These are phyloP conservation scores for Dexiosoma caninum DNA, from an alignment of 2,888 invertebrate genomes.

Conservation along the genomic window DNA sequence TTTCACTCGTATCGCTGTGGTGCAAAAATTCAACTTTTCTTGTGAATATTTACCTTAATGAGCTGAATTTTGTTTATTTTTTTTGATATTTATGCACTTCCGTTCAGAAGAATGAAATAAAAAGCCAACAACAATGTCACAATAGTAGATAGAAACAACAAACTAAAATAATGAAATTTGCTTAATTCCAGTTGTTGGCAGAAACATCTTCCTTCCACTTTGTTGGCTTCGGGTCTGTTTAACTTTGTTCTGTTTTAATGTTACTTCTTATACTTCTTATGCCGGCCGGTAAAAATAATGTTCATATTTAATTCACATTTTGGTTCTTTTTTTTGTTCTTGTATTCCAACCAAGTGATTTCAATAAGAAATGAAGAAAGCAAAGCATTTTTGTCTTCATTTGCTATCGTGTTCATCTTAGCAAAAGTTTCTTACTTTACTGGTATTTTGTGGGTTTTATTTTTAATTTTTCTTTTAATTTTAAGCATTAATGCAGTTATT, in stretches of 20 bases:
- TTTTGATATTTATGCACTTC: constrained; percentile 10
- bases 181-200: constrained; percentile 26
- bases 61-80: constrained; percentile 23
- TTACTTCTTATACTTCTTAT: neutral
- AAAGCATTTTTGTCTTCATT: neutral
- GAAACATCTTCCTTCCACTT: constrained; percentile 45
- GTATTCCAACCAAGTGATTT: neutral
- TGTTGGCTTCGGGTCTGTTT: constrained; percentile 30
- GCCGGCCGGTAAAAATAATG: constrained; percentile 3
- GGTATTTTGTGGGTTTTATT: no score
- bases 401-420: constrained; percentile 23
- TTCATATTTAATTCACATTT: constrained; percentile 19
- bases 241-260: neutral
- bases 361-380: neutral
- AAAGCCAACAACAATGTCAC: no score
- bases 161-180: constrained; percentile 28
- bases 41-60: constrained; percentile 33
- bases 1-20: neutral
- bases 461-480: neutral
- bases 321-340: neutral
- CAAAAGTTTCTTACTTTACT: neutral
- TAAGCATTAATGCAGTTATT: constrained; percentile 12
- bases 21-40: neutral
- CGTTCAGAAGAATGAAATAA: neutral
- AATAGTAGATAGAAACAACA: neutral